phyloP scores from a whole-genome alignment of 1,140 invertebrate species.

The Ips typographus region DNA sequence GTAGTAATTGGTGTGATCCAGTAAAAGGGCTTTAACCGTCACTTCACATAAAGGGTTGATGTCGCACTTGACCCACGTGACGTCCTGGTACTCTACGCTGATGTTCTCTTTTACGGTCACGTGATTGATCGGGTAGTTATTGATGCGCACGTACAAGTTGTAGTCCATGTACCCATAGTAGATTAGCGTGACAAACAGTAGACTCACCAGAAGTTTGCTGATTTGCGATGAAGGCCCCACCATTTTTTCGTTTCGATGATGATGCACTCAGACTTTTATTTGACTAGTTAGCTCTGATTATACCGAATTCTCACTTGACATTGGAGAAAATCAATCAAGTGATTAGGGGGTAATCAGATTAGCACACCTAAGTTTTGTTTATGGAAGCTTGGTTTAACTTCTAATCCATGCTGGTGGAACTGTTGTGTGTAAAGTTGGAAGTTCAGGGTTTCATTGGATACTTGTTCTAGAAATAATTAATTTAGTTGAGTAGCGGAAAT shows the following conservation, averaged over 20 bases:
- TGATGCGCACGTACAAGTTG: constrained; percentile 60
- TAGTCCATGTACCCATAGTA: constrained; percentile 65
- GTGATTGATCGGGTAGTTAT: constrained; percentile 58
- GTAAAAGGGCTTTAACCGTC: constrained; percentile 72
- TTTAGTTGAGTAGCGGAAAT: too few relatives aligned
- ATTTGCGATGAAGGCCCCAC: constrained; percentile 60
- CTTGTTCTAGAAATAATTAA: too few relatives aligned
- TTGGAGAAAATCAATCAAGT: too few relatives aligned
- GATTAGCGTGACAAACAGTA: constrained; percentile 55
- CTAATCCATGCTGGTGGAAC: too few relatives aligned
- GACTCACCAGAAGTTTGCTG: constrained; percentile 57
- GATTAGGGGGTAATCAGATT: too few relatives aligned
- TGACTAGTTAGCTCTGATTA: too few relatives aligned
- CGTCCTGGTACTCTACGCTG: constrained; percentile 54
- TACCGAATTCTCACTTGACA: too few relatives aligned
- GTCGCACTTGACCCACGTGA: constrained; percentile 64
- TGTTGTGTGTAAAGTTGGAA: too few relatives aligned
- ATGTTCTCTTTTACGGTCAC: constrained; percentile 35
- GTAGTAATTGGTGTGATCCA: constrained; percentile 77
- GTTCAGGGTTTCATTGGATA: too few relatives aligned
- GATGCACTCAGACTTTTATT: too few relatives aligned
- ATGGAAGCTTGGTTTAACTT: too few relatives aligned
- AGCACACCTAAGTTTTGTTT: too few relatives aligned
- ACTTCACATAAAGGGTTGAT: constrained; percentile 73
- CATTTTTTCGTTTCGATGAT: constrained; percentile 50